Conservation (phyloP, 2,888 invertebrate species). For the Brenthis ino region DNA sequence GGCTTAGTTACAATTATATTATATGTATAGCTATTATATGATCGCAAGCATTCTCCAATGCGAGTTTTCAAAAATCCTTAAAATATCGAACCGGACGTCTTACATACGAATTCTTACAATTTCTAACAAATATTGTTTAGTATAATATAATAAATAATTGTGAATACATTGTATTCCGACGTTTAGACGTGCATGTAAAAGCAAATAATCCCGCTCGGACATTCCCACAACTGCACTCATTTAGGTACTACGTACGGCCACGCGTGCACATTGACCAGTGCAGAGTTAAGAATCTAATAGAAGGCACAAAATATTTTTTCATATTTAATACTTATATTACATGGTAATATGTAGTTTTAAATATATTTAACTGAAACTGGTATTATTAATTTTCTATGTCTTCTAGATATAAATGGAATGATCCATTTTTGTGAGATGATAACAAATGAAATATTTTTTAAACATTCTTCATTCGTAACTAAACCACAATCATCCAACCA, state of each 20-base stretch:
- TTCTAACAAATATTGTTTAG: background rate
- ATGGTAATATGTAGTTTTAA: background rate
- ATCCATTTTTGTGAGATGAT: no score
- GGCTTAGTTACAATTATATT: no score
- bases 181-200: slow-evolving; percentile 38
- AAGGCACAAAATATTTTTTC: slow-evolving; percentile 5
- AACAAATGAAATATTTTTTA: no score
- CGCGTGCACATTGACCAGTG: slow-evolving; percentile 61
- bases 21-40: no score
- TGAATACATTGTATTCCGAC: slow-evolving; percentile 22
- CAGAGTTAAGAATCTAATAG: slow-evolving; percentile 44
- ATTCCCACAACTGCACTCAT: slow-evolving; percentile 70
- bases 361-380: background rate
- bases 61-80: no score
- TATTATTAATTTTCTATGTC: background rate
- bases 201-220: slow-evolving; percentile 50
- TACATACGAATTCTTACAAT: no score
- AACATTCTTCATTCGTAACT: no score
- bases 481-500: no score
- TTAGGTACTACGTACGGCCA: slow-evolving; percentile 69
- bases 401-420: no score
- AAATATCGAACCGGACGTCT: no score
- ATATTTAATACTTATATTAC: background rate
- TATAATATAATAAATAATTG: slow-evolving; percentile 22
- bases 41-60: no score